These are phyloP conservation scores for Drosophila nikananu DNA, from an alignment of 1,140 invertebrate species.

Conservation along the genomic window DNA sequence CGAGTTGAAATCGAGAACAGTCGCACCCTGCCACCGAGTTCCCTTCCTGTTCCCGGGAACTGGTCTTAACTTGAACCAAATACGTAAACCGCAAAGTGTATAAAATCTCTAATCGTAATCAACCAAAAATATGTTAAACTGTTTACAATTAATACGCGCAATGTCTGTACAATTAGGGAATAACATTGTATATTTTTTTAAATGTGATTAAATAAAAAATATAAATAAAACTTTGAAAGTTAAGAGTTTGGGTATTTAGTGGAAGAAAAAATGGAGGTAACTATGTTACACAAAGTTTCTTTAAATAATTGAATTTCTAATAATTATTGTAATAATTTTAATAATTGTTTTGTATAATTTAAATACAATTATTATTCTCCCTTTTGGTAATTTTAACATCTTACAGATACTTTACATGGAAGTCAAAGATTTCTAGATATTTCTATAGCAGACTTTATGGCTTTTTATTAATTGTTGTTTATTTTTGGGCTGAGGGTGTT, in stretches of 20 bases:
- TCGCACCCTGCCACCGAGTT: conserved; percentile 26
- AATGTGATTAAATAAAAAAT: conserved; percentile 70
- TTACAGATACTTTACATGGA: background rate
- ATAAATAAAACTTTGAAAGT: conserved; percentile 5
- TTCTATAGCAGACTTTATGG: conserved; percentile 14
- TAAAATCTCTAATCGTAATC: conserved; percentile 48
- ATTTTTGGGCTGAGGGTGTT: background rate
- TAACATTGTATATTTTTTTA: conserved; percentile 78
- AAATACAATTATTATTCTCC: too few species aligned
- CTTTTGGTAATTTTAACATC: background rate
- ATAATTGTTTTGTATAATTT: too few species aligned
- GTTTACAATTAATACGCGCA: conserved; percentile 58
- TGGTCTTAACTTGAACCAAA: conserved; percentile 49
- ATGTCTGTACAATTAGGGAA: conserved; percentile 57
- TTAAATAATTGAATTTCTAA: background rate
- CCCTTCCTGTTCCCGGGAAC: conserved; percentile 7
- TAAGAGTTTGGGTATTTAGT: background rate
- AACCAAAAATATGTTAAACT: conserved; percentile 68
- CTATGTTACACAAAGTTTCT: background rate
- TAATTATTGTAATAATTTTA: background rate
- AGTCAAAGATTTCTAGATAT: background rate
- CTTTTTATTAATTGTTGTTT: too few species aligned
- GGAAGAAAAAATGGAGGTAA: too few species aligned
- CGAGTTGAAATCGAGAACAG: conserved; percentile 18
- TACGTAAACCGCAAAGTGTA: conserved; percentile 56